Base-by-base conservation (phyloP, 2,113 vertebrate species). In the Phalacrocorax pelagicus region DNA sequence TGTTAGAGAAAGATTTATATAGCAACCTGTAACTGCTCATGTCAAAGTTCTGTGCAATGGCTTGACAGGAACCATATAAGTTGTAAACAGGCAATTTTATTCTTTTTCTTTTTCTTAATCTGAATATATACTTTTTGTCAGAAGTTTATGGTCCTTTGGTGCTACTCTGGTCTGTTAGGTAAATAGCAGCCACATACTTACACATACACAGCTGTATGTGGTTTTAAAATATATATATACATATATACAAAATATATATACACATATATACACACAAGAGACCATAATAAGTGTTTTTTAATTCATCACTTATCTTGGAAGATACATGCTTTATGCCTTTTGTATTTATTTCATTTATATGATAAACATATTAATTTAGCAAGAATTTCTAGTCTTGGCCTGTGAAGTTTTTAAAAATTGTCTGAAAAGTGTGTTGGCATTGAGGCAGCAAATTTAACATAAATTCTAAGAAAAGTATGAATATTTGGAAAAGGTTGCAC, bases 41-140 rank as follows among this genome's bases (percentile, higher is more conserved):
- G 40, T 81, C 36, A 88, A 90, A 92, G 44, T 91, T 77, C n/a
- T 95, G 49, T 78, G 22, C n/a, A 94, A 49, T 47, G 11, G 30
- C 66, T 94, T 66, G 34, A 79, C 74, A 90, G 19, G 46, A 91
- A 44, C 6, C 9, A 74, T 54, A 38, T 74, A 57, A 65, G 32
- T 54, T 66, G 8, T 51, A 88, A 92, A 84, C 11, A 8, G 34
- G 8, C 2, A 71, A 19, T 66, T 86, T 91, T 46, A 20, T 15
- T 74, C 38, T 4, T 6, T 52, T 57, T 15, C 21, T 26, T 20
- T 17, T 11, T 30, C 24, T 24, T 14, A 78, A 69, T 52, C 30
- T 54, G 65, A 70, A 79, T 65, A 40, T 17, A 58, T 38, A 32
- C 13, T 72, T 93, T 74, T 86, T 29, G 78, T 70, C 6, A 44